These are phyloP conservation scores for Oreochromis grahami DNA, from an alignment of 2,797 vertebrate genomes.

Conservation along the genomic window DNA sequence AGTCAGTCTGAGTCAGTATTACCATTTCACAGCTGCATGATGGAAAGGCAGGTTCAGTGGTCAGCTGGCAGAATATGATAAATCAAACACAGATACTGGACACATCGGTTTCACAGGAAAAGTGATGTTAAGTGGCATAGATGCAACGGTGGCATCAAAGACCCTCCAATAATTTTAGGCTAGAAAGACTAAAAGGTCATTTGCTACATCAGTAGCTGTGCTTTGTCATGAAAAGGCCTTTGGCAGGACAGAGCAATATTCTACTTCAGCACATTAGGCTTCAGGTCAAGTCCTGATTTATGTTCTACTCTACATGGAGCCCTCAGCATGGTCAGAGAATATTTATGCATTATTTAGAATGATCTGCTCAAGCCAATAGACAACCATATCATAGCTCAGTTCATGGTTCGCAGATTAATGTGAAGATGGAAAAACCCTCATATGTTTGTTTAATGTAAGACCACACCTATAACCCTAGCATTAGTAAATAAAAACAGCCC, in stretches of 20 bases:
- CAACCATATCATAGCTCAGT: not conserved
- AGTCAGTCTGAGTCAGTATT: not conserved
- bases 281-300: constrained; percentile 2
- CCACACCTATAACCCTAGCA: not conserved
- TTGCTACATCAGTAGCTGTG: not conserved
- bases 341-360: not conserved
- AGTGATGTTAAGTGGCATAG: not conserved
- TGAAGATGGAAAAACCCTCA: not conserved
- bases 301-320: not conserved
- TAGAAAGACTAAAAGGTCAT: not conserved
- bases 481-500: not conserved
- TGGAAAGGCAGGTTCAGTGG: not conserved
- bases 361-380: not conserved
- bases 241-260: constrained; percentile 1
- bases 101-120: not conserved
- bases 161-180: not conserved
- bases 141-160: not conserved
- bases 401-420: not conserved
- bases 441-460: not conserved
- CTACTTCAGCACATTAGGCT: not conserved
- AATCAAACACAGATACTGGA: not conserved
- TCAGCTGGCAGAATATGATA: not conserved
- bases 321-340: not conserved
- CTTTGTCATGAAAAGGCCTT: not conserved
- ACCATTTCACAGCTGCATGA: not conserved